Evolutionary conservation across 92 coral and sea anemone genomes (phyloP), one percentile per base, ranked within the genome.

Genomic region (Palythoa heliodiscus): DNA sequence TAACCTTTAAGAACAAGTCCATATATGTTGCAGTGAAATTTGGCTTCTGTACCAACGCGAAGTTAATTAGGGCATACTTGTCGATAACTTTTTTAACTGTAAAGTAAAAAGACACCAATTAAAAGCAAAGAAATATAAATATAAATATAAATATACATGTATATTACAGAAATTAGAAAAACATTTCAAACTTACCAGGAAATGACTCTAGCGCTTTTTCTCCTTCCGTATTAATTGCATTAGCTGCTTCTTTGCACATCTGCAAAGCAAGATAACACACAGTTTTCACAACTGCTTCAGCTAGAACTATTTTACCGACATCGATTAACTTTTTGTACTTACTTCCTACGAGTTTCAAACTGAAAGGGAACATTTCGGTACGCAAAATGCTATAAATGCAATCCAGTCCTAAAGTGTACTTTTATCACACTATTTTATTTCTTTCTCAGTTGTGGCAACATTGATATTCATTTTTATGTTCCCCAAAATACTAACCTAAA

Each of bases 161-260:
- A 6, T 12, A 13, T 17, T 13, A 69, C 2, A 10, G n/a, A 5
- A 37, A 11, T 25, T 69, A 29, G 4, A 15, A 69, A 69, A 25
- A 12, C 9, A 20, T 2, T 19, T 38, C 11, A 63, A 57, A 22
- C 52, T 17, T 9, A 97, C 99, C 90, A 54, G 97, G 97, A 79
- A 97, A 97, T 10, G 95, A 92, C 23, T 94, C 93, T 15, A 94
- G 89, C 14, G 94, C 95, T 73, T 97, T 88, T 15, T 91, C 98
- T 16, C 94, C 99, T 24, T 97, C 77, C 66, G 82, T 93, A 76
- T 97, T 93, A 43, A 97, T 94, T 8, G 95, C 93, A 20, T 95
- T 88, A 1, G 91, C 84, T 17, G 95, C 93, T 72, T 90, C 95
- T 61, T 86, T 76, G 76, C 99, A 97, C 39, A 97, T 85, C 99